These are phyloP conservation scores for Momotus momota DNA, from an alignment of 2,797 vertebrate genomes.

Conservation along the genomic window DNA sequence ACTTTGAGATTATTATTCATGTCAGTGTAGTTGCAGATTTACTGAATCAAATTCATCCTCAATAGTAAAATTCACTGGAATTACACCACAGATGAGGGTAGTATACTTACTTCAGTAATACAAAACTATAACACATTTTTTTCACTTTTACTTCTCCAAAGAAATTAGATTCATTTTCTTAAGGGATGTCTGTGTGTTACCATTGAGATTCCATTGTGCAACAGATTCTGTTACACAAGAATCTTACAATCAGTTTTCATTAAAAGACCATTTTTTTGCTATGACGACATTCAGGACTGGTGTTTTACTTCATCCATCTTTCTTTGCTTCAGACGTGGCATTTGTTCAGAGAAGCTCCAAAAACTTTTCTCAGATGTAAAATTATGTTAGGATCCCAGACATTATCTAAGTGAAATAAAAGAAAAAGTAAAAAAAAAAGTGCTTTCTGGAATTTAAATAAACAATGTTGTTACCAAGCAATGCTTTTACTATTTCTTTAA, in stretches of 20 bases:
- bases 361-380: neutral
- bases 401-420: neutral
- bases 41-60: neutral
- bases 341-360: neutral
- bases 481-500: slow-evolving; percentile 24
- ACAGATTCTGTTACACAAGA: neutral
- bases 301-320: neutral
- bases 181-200: neutral
- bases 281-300: neutral
- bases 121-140: neutral
- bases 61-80: neutral
- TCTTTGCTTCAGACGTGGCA: neutral
- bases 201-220: neutral
- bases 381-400: neutral
- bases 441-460: slow-evolving; percentile 7
- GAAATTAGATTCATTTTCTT: neutral
- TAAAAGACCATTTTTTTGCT: neutral
- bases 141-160: neutral
- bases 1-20: neutral
- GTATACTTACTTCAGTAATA: neutral
- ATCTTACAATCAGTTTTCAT: neutral
- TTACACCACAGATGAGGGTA: neutral
- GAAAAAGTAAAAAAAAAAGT: neutral
- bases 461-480: slow-evolving; percentile 21
- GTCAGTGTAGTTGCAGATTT: neutral